Evolutionary conservation across 2,113 vertebrate genomes (phyloP).

Genomic region (Vombatus ursinus): DNA sequence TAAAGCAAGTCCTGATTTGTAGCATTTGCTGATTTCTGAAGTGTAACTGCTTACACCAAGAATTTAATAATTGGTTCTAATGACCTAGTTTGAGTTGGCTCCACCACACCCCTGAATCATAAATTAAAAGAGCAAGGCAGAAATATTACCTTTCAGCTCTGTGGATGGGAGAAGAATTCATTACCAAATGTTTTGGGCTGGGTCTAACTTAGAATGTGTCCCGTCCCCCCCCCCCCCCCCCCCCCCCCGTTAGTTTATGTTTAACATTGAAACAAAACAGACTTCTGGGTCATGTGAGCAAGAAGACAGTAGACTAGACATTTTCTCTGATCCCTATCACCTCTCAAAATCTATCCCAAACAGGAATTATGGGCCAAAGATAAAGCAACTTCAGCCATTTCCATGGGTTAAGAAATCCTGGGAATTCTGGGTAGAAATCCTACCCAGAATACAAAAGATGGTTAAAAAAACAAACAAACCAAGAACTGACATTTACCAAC

Average conservation of each 20-base stretch:
- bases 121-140: neutral
- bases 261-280: neutral
- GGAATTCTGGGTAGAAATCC: neutral
- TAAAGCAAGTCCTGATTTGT: neutral
- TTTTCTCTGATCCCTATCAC: neutral
- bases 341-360: neutral
- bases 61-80: neutral
- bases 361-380: neutral
- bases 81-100: neutral
- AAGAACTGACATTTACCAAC: neutral
- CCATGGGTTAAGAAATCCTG: neutral
- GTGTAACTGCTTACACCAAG: neutral
- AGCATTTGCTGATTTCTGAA: neutral
- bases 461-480: neutral
- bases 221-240: too few relatives aligned
- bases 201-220: neutral
- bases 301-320: neutral
- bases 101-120: neutral
- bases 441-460: neutral
- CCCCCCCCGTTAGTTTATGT: neutral
- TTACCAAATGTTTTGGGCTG: neutral
- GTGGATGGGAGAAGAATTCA: neutral
- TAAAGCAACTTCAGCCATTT: neutral
- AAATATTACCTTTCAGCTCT: neutral
- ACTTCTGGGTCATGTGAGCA: neutral